Conservation (phyloP, 2,888 invertebrate species). For the Melipona beecheii region DNA sequence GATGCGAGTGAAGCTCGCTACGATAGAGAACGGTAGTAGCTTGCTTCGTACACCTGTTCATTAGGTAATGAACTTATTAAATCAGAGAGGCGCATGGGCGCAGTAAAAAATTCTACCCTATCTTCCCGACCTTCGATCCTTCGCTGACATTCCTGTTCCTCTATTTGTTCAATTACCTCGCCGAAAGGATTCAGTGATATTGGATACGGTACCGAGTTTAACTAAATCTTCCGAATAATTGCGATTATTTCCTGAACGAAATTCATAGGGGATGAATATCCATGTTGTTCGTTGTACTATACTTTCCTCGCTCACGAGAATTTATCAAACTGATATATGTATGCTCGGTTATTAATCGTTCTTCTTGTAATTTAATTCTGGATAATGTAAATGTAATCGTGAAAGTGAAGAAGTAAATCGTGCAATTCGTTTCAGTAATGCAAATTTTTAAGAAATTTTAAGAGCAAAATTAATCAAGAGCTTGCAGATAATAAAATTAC, state of each 20-base stretch:
- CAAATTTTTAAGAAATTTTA: too few relatives aligned
- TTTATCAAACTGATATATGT: too few relatives aligned
- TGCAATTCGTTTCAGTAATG: too few relatives aligned
- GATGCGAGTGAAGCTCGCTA: slow-evolving; percentile 39
- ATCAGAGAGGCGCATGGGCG: slow-evolving; percentile 74
- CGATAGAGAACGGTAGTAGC: slow-evolving; percentile 22
- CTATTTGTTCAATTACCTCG: slow-evolving; percentile 75
- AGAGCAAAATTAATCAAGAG: too few relatives aligned
- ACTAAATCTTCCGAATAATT: slow-evolving; percentile 32
- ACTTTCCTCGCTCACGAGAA: too few relatives aligned
- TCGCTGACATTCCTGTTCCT: slow-evolving; percentile 38
- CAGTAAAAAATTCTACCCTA: slow-evolving; percentile 62
- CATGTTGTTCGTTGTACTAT: too few relatives aligned
- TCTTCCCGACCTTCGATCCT: slow-evolving; percentile 53
- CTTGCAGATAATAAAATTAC: too few relatives aligned
- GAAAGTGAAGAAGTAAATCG: too few relatives aligned
- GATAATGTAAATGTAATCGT: too few relatives aligned
- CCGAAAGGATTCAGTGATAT: slow-evolving; percentile 76
- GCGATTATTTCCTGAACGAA: slow-evolving; percentile 28
- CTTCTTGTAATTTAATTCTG: too few relatives aligned
- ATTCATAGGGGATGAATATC: background rate
- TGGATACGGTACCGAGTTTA: slow-evolving; percentile 69
- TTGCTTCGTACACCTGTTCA: slow-evolving; percentile 80
- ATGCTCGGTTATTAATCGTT: too few relatives aligned
- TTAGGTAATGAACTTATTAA: slow-evolving; percentile 83